Evolutionary conservation across 2,888 invertebrate genomes (phyloP).

Genomic region (Apodemia duryi): DNA sequence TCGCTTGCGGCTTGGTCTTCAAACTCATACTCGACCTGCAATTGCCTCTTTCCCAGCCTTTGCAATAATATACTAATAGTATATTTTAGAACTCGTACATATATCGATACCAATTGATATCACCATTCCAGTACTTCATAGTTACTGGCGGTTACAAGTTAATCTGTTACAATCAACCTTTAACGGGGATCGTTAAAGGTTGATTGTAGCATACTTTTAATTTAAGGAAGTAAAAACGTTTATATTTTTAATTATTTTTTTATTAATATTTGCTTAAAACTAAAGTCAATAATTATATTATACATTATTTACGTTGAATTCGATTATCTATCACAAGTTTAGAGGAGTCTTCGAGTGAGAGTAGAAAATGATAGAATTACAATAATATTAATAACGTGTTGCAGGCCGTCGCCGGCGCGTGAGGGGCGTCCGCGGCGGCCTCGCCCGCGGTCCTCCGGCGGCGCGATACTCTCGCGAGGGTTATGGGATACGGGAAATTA

Average conservation of each 20-base stretch:
- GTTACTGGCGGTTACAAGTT: too few species aligned
- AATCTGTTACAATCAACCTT: too few species aligned
- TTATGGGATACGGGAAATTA: slow-evolving; percentile 34
- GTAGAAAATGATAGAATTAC: slow-evolving; percentile 58
- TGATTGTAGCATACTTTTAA: too few species aligned
- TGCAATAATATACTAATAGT: too few species aligned
- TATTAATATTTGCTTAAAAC: slow-evolving; percentile 42
- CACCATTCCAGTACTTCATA: too few species aligned
- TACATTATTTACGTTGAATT: slow-evolving; percentile 70
- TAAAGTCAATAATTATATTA: slow-evolving; percentile 67
- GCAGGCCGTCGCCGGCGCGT: slow-evolving; percentile 66
- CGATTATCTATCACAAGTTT: slow-evolving; percentile 77
- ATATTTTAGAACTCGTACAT: too few species aligned
- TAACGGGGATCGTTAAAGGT: too few species aligned
- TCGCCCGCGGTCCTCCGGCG: slow-evolving; percentile 75
- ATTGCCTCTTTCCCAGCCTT: too few species aligned
- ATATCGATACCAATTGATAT: too few species aligned
- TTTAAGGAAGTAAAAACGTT: slow-evolving; percentile 25
- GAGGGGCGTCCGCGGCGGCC: slow-evolving; percentile 70
- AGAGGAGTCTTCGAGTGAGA: slow-evolving; percentile 72
- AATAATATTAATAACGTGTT: slow-evolving; percentile 50
- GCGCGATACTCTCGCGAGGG: slow-evolving; percentile 42
- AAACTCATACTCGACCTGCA: too few species aligned
- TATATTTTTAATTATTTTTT: slow-evolving; percentile 51
- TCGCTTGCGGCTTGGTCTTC: too few species aligned